Base-by-base conservation (phyloP, 2,113 vertebrate species). In the Procavia capensis region DNA sequence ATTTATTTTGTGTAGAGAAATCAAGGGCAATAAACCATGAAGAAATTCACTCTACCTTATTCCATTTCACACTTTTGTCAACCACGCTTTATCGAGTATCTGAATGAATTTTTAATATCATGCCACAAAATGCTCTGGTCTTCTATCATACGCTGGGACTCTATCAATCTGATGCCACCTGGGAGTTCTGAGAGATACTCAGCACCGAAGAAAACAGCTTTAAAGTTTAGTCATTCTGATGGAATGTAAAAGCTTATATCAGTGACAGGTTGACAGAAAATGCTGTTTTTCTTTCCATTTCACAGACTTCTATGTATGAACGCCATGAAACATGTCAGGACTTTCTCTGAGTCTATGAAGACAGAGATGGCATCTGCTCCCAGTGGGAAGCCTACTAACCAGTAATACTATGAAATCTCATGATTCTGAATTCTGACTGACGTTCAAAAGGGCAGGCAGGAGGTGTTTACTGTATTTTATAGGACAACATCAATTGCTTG, bases 261-360 rank as follows among this genome's bases (percentile, higher is more conserved):
- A 97, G 98, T 99, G 99, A 99, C 99, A 99, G 98, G 98, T 99
- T 99, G 99, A 99, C 99, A 99, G 99, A 99, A 99, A 99, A 99
- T 98, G 98, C 98, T 99, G 99, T 99, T 99, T 99, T 98, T 98
- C 98, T 99, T 99, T 99, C 98, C 98, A 98, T 99, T 98, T 99
- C 99, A 99, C 98, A 99, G 99, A 98, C 98, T 98, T 98, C 98
- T 98, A 98, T 98, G 98, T 98, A 98, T 98, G 98, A 98, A 98
- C 97, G 98, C 98, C 98, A 98, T 98, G 98, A 99, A 99, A 99
- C 99, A 98, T 99, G 99, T 98, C 99, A 99, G 98, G 98, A 96
- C 98, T 98, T 98, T 98, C 98, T 98, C 98, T 90, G 98, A 98
- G 98, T 98, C 98, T 98, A 98, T 98, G 98, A 98, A 99, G 98